Base-by-base conservation (phyloP, 2,888 invertebrate species). In the Eugnorisma glareosa region DNA sequence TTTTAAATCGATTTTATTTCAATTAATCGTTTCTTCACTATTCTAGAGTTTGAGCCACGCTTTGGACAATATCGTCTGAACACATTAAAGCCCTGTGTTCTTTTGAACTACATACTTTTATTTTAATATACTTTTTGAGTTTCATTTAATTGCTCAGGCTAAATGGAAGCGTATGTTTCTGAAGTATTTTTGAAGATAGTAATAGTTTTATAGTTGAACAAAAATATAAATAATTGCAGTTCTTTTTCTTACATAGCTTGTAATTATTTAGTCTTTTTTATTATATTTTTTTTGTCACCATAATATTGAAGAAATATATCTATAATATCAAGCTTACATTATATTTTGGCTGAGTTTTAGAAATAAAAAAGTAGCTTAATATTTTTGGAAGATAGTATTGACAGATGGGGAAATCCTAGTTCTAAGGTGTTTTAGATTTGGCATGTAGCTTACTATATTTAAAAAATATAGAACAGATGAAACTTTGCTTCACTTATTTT, bases 21-120 rank as follows among this genome's bases (percentile, higher is more conserved):
- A 77, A 71, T 68, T 72, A 66, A 51, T 74, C 71, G 71, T 85
- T 87, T 89, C 86, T 87, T 86, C 87, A 85, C 88, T 89, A 88
- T 82, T 84, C 89, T 89, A 90, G 68, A 86, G 89, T 93, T 93
- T 93, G 94, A 93, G 93, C 93, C 90, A 85, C 89, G 83, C 83
- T 90, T 91, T 89, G 89, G 90, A 91, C 90, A 88, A 87, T 85
- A 86, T 89, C 89, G 89, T 89, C 86, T 93, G 95, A 94, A 94
- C 94, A 95, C 93, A 92, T 90, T 82, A 77, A 77, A 85, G 92
- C 93, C 94, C 94, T 93, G 93, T 92, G 93, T 93, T 92, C 92
- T 83, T 85, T 79, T 75, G 67, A 81, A 81, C 72, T 82, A 86
- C 57, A 75, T 77, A 79, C 64, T 69, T 84, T 78, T 63, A 51